A percentile compares a stretch with the other conserved stretches of the same genome.
Evolutionary conservation across 2,888 invertebrate genomes (phyloP).

Genomic region (Polyploca ridens): DNA sequence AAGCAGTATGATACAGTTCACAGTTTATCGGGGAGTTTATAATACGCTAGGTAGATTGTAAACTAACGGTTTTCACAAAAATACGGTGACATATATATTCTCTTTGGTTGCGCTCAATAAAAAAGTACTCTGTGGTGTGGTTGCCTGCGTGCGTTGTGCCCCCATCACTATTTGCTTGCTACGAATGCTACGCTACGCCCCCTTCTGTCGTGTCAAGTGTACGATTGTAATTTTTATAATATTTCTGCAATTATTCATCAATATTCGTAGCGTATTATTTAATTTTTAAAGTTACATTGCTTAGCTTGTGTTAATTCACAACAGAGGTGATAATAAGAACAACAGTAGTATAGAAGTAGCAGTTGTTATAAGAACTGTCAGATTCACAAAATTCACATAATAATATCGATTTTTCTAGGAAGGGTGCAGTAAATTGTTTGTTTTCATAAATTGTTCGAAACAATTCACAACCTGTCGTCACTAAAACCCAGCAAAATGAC

Average conservation of each 20-base stretch:
- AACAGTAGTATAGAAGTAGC: background rate
- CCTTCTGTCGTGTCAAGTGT: slow-evolving; percentile 54
- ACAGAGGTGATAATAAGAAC: background rate
- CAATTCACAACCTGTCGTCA: slow-evolving; percentile 18
- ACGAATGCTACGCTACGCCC: slow-evolving; percentile 49
- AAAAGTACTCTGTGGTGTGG: too few relatives aligned
- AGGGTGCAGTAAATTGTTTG: slow-evolving; percentile 33
- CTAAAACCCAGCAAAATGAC: slow-evolving; percentile 88
- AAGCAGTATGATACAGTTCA: too few relatives aligned
- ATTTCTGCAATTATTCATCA: slow-evolving; percentile 19
- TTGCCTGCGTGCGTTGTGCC: too few relatives aligned
- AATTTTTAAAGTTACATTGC: slow-evolving; percentile 9
- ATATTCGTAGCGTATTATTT: slow-evolving; percentile 19
- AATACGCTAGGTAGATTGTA: too few relatives aligned
- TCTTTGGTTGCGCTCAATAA: too few relatives aligned
- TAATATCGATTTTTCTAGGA: slow-evolving; percentile 60
- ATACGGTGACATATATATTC: too few relatives aligned
- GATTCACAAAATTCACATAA: slow-evolving; percentile 22
- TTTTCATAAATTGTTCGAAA: slow-evolving; percentile 18
- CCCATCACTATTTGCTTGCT: slow-evolving; percentile 20
- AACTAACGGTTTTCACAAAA: too few relatives aligned
- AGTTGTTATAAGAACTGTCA: slow-evolving; percentile 15
- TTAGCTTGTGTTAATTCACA: slow-evolving; percentile 16
- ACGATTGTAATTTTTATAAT: slow-evolving; percentile 31
- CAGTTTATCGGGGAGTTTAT: too few relatives aligned